Evolutionary conservation across 2,797 vertebrate species (phyloP), one percentile per base, ranked within the genome.

Genomic region (Sebastiscus tertius): DNA sequence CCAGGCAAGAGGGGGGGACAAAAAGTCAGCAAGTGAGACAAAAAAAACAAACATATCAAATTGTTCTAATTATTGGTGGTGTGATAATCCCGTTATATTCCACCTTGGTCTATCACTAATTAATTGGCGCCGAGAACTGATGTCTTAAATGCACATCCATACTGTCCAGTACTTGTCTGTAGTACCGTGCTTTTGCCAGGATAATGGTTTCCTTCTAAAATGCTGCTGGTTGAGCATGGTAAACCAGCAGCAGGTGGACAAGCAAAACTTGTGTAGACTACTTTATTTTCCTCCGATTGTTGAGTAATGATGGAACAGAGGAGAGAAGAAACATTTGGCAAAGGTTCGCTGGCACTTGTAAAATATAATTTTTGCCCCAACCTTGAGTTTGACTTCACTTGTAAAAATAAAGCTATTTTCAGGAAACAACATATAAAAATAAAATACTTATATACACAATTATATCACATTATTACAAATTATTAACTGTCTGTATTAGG

Each of bases 1-100:
- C 81, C 69, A 86, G 74, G 75, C 16, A 73, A 75, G 68, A 89
- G 31, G 36, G 4, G 16, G 29, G 60, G 60, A 54, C 9, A 61
- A 36, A 54, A 9, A 13, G 46, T 29, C 61, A 82, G 42, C 6
- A 74, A 54, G 66, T 4, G 14, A 81, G 8, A 82, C 1, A 29
- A 54, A 39, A 75, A 16, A 1, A n/a, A 61, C 7, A 31, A 16
- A 42, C 2, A 42, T 61, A 26, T 52, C 9, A 75, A 60, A 62
- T 58, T 59, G 7, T 34, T 34, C 63, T 22, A 3, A 24, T 62
- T 31, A 26, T 13, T 49, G 42, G 26, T 61, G 22, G 36, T 16
- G 42, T 46, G 56, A 75, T 56, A 76, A 29, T 54, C 5, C 6
- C 27, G 52, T 20, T 27, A 65, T 65, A 52, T 81, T 76, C 31